Base-by-base conservation (phyloP, 37 sponge, comb jelly and placozoan genomes). In the Ianthella basta region DNA sequence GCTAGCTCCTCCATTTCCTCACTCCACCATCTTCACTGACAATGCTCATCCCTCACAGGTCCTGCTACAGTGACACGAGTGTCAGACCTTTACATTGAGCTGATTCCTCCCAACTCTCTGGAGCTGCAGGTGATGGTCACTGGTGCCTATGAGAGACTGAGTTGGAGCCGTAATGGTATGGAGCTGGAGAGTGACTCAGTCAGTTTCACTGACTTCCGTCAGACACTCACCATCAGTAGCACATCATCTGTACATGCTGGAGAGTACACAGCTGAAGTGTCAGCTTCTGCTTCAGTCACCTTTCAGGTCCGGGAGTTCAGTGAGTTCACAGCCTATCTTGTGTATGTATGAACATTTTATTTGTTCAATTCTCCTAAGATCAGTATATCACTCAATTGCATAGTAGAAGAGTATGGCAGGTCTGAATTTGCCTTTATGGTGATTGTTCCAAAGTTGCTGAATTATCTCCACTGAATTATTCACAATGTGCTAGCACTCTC, bases 231-330 rank as follows among this genome's bases (percentile, higher is more conserved):
- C 54, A 3, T 75, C 33, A 40, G 25, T 24, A 40, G 50, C 44
- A 75, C 78, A 1, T 40, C 78, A 21, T 13, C 41, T 19, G 38
- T 50, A 40, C 53, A 75, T 75, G 78, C 54, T 53, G 78, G 41
- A 4, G 50, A 44, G 50, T 44, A 44, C 50, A 44, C 50, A 44
- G 50, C 50, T 44, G 38, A 8, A 21, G 54, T 36, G 5, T 39
- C 78, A 75, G 78, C 14, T 36, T 39, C 37, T 75, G 78, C 13
- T 1, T 53, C 78, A 25, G 78, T 75, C 16, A 14, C 25, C 41
- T 75, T 75, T 75, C 38, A 75, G 38, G 78, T 75, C n/a, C 78
- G 23, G n/a, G 21, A 40, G 24, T 75, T 75, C 78, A 50, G 78
- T 75, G 54, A 75, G 78, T 75, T 8, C 8, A 44, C 50, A 8